These are phyloP conservation scores for Chiroxiphia lanceolata DNA, from an alignment of 2,797 vertebrate species.

Conservation along the genomic window DNA sequence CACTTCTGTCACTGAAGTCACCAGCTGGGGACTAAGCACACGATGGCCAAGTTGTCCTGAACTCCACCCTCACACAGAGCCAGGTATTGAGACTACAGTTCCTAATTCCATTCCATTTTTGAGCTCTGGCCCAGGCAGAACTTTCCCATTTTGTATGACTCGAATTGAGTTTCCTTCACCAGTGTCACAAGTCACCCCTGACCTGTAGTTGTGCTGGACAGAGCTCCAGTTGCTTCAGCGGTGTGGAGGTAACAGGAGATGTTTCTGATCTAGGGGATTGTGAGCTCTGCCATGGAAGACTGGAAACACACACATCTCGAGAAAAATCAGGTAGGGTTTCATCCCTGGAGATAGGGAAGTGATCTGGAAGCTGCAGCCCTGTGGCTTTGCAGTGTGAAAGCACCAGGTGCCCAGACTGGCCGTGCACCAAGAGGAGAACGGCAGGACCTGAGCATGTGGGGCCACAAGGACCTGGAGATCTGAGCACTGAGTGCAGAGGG, in stretches of 20 bases:
- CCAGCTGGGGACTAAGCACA: background rate
- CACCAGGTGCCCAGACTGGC: background rate
- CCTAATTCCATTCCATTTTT: background rate
- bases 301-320: background rate
- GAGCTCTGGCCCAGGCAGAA: background rate
- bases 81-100: fast-evolving
- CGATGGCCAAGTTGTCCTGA: fast-evolving
- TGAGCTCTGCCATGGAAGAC: background rate
- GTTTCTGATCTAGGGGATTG: background rate
- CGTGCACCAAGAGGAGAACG: background rate
- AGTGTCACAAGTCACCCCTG: background rate
- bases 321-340: background rate
- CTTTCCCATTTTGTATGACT: background rate
- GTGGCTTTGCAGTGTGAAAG: background rate
- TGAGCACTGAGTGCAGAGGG: fast-evolving
- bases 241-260: background rate
- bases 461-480: background rate
- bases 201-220: background rate
- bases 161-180: background rate
- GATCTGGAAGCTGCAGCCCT: background rate
- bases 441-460: background rate
- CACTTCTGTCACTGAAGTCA: too few relatives aligned
- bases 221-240: background rate
- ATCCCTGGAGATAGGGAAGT: background rate
- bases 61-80: background rate